A percentile compares a stretch with the other conserved stretches of the same genome.
phyloP scores from a whole-genome alignment of 2,113 vertebrate genomes.

The Cathartes aura region DNA sequence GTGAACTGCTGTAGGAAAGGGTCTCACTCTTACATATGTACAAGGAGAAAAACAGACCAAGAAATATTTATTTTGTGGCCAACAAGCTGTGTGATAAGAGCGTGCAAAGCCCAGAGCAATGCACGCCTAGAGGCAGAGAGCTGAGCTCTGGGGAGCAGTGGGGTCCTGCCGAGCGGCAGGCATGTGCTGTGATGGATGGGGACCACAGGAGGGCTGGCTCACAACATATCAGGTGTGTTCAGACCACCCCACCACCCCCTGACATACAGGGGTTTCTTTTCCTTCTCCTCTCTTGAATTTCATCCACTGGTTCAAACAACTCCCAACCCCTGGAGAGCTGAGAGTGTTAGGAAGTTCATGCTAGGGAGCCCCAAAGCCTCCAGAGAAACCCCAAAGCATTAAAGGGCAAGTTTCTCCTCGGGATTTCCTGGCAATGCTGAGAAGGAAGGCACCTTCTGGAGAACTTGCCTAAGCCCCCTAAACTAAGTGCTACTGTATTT shows the following conservation, averaged over 20 bases:
- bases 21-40: background rate
- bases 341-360: background rate
- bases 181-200: background rate
- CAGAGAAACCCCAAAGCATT: background rate
- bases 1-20: constrained; percentile 26
- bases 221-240: constrained; percentile 52
- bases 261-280: background rate
- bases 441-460: constrained; percentile 25
- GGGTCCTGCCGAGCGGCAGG: background rate
- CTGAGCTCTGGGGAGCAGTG: background rate
- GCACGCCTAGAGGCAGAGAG: background rate
- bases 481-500: constrained; percentile 57
- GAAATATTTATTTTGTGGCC: constrained; percentile 30
- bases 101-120: fast-evolving
- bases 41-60: background rate
- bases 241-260: background rate
- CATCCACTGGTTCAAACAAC: background rate
- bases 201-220: background rate
- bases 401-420: background rate
- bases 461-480: background rate
- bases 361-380: constrained; percentile 5
- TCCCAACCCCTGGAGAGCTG: background rate
- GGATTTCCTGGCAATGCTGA: background rate
- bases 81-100: background rate
- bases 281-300: background rate